Base-by-base conservation (phyloP, 2,113 vertebrate genomes). In the Pristiophorus japonicus region DNA sequence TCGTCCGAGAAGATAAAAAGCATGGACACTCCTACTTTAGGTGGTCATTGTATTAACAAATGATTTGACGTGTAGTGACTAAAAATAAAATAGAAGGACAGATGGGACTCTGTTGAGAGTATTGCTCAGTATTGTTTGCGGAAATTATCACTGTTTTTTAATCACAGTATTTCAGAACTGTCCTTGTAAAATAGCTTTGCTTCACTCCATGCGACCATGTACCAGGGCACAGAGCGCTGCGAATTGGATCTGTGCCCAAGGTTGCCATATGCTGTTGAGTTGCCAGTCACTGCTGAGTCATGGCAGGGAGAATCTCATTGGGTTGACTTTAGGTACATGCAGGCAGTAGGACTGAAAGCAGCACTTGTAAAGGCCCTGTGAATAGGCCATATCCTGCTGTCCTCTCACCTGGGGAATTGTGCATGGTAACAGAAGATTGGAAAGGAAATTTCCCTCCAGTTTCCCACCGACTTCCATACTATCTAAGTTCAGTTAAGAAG, bases 231-330 rank as follows among this genome's bases (percentile, higher is more conserved):
- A 20, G 59, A 38, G 18, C 24, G 59, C n/a, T 38, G 59, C n/a
- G 88, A 38, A 38, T 92, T 92, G 88, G 88, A 20, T 59, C n/a
- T 6, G 59, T 92, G n/a, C 59, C 88, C 88, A 42, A 18, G 59
- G 59, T 4, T 63, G 88, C 88, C 88, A 92, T 65, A 92, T 92
- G 88, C 59, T 92, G 88, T 92, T 16, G n/a, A 92, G 59, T n/a
- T 63, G 59, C 59, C 59, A n/a, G 34, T 92, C n/a, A 38, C 59
- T 22, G 34, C 88, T 59, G 47, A 24, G 24, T 88, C 2, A 34
- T 22, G 22, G n/a, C 16, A 38, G 1, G n/a, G 59, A 92, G 88
- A 22, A 38, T 92, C 62, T 92, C 59, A 65, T 20, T 38, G 59
- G 5, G 59, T 55, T 92, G 14, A n/a, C 88, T 38, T 92, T 18